Conservation (phyloP, 1,140 invertebrate genomes). For the Drosophila ercepeae region DNA sequence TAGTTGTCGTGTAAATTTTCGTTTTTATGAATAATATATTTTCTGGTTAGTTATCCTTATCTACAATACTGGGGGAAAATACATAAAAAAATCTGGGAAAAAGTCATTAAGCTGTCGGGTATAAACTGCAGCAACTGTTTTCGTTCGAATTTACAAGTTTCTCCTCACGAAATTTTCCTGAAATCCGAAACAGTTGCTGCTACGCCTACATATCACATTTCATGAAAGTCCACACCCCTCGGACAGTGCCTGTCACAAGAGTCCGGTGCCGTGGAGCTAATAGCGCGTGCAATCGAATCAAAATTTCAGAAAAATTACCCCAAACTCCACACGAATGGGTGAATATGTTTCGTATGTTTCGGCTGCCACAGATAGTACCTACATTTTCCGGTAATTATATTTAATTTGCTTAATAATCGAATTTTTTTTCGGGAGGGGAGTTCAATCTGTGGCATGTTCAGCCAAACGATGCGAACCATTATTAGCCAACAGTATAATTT, state of each 20-base stretch:
- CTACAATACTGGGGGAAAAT: neutral
- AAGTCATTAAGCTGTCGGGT: neutral
- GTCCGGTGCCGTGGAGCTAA: constrained; percentile 35
- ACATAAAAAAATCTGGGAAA: neutral
- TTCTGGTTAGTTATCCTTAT: neutral
- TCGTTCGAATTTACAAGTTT: neutral
- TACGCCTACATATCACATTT: constrained; percentile 12
- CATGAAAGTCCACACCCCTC: neutral
- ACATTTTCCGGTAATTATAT: constrained; percentile 81
- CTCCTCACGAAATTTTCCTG: neutral
- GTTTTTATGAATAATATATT: neutral
- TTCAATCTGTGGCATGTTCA: constrained; percentile 59
- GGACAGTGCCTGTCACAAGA: constrained; percentile 23
- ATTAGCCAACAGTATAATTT: constrained; percentile 68
- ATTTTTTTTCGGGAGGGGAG: constrained; percentile 31
- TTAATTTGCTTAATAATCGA: constrained; percentile 76
- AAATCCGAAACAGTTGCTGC: neutral
- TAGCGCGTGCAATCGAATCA: constrained; percentile 61
- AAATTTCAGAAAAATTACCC: constrained; percentile 33
- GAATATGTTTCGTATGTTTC: constrained; percentile 11
- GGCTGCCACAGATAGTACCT: constrained; percentile 31
- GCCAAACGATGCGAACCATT: constrained; percentile 55
- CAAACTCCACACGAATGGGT: constrained; percentile 6
- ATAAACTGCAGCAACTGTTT: neutral
- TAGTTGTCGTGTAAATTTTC: too few relatives aligned